phyloP scores from a whole-genome alignment of 2,113 vertebrate genomes.

The Nannobrachium achirus region DNA sequence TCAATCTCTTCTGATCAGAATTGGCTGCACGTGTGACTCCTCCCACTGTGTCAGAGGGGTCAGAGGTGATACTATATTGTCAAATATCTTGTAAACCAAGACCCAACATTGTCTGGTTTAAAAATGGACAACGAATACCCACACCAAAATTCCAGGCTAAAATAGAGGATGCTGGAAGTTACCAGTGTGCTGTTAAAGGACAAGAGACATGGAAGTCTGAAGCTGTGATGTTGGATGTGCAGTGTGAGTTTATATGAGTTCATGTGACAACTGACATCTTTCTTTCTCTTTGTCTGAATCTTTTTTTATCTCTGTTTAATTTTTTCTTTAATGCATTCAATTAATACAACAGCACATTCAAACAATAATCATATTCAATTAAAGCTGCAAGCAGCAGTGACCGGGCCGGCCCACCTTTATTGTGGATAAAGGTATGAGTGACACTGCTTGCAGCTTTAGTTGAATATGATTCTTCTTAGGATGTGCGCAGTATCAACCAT shows the following conservation, averaged over 20 bases:
- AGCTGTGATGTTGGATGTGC: constrained; percentile 47
- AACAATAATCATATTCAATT: too few species aligned
- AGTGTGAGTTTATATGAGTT: constrained; percentile 48
- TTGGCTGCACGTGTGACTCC: constrained; percentile 40
- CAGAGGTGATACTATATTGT: constrained; percentile 41
- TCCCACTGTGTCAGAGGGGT: constrained; percentile 51
- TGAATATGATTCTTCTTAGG: too few species aligned
- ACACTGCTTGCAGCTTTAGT: too few species aligned
- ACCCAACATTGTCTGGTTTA: constrained; percentile 36
- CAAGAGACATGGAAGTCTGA: constrained; percentile 27
- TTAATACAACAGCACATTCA: too few species aligned
- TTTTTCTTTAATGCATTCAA: too few species aligned
- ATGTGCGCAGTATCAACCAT: too few species aligned
- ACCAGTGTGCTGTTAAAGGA: constrained; percentile 40
- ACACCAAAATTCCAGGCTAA: constrained; percentile 14
- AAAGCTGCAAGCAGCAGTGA: too few species aligned
- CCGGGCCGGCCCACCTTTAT: too few species aligned
- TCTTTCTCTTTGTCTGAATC: too few species aligned
- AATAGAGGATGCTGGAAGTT: constrained; percentile 52
- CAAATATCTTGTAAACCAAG: constrained; percentile 4
- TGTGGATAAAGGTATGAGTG: too few species aligned
- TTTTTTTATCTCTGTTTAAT: too few species aligned
- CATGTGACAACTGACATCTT: too few species aligned
- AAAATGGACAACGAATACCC: constrained; percentile 21
- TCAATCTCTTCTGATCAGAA: constrained; percentile 31